phyloP scores from a whole-genome alignment of 2,797 vertebrate genomes.

The Fratercula arctica region DNA sequence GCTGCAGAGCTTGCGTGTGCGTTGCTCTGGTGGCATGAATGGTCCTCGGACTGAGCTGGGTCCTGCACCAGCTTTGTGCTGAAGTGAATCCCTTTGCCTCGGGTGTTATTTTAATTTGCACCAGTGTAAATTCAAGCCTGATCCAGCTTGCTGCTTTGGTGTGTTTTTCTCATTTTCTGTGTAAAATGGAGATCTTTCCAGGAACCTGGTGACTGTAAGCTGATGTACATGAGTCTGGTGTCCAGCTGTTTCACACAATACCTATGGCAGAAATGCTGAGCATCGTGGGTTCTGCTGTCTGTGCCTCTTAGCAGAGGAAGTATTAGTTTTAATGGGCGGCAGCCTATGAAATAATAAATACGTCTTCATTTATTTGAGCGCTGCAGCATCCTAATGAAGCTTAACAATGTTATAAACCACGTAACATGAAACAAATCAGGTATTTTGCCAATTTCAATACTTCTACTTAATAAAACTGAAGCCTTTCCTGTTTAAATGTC shows the following conservation, averaged over 20 bases:
- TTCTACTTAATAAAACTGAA: constrained; percentile 17
- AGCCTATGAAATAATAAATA: constrained; percentile 49
- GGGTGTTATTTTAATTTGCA: not conserved
- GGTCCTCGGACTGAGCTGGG: not conserved
- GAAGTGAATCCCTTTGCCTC: not conserved
- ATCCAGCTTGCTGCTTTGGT: not conserved
- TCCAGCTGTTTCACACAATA: not conserved
- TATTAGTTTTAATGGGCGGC: constrained; percentile 23
- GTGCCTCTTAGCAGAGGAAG: constrained; percentile 46
- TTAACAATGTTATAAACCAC: constrained; percentile 12
- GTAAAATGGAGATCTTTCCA: not conserved
- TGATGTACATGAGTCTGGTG: not conserved
- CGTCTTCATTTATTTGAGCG: not conserved
- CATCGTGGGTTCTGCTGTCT: not conserved
- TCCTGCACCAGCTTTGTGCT: not conserved
- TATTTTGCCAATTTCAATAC: constrained; percentile 40
- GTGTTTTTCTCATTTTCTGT: constrained; percentile 6
- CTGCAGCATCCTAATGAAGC: constrained; percentile 22
- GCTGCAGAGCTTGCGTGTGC: fast-evolving
- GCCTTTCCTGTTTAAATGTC: constrained; percentile 1
- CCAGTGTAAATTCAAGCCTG: not conserved
- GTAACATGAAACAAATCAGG: not conserved
- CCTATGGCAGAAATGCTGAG: not conserved
- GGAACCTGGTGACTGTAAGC: not conserved
- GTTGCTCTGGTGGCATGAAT: fast-evolving